phyloP scores from a whole-genome alignment of 2,888 invertebrate species.

The Pteria penguin region DNA sequence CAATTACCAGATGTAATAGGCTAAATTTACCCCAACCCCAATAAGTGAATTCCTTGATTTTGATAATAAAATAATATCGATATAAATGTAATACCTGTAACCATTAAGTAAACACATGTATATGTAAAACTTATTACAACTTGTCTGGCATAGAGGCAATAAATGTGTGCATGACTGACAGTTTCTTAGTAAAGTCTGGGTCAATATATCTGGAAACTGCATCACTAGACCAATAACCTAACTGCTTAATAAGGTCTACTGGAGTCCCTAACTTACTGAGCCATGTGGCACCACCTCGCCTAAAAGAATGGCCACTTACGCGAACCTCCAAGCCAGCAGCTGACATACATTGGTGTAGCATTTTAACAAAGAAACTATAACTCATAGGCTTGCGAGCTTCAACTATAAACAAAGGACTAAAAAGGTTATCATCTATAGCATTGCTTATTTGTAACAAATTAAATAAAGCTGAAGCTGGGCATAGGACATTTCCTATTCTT shows the following conservation, averaged over 20 bases:
- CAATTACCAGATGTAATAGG: too few species aligned
- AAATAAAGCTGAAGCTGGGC: slow-evolving; percentile 12
- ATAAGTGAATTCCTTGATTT: too few species aligned
- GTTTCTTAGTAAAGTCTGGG: not conserved
- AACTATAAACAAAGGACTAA: not conserved
- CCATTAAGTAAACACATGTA: too few species aligned
- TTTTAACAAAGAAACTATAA: not conserved
- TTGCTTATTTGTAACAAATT: not conserved
- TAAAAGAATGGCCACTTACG: slow-evolving; percentile 8
- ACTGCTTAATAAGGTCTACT: slow-evolving; percentile 8
- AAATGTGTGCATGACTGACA: not conserved
- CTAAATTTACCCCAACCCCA: too few species aligned
- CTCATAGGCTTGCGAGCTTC: not conserved
- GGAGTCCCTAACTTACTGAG: slow-evolving; percentile 4
- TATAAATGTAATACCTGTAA: too few species aligned
- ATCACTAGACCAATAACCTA: slow-evolving; percentile 12
- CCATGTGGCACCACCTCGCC: slow-evolving; percentile 16
- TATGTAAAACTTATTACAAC: too few species aligned
- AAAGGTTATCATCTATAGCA: not conserved
- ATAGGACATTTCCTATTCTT: not conserved
- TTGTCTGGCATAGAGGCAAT: not conserved
- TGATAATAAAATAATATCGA: too few species aligned
- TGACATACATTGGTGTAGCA: not conserved
- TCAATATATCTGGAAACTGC: slow-evolving; percentile 8
- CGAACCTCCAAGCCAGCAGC: not conserved